Conservation (phyloP, 2,888 invertebrate genomes). For the Mesoligia furuncula region DNA sequence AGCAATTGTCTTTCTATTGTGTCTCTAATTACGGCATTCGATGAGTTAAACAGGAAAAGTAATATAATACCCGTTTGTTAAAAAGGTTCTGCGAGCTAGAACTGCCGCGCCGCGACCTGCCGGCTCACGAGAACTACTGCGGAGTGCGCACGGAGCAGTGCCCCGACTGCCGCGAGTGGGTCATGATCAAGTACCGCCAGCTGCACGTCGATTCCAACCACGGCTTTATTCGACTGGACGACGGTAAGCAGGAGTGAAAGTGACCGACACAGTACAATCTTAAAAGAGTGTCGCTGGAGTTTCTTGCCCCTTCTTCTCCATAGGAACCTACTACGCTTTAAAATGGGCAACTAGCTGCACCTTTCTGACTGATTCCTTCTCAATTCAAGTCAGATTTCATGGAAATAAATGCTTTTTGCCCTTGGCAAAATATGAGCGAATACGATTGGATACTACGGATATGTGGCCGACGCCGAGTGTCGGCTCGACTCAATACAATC, state of each 20-base stretch:
- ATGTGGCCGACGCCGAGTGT: too few relatives aligned
- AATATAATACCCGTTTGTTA: not conserved
- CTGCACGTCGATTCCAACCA: conserved; percentile 92
- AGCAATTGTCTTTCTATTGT: too few relatives aligned
- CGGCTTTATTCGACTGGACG: conserved; percentile 91
- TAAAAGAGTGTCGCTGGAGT: not conserved
- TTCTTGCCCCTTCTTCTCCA: not conserved
- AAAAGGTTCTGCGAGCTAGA: conserved; percentile 91
- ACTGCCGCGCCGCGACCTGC: conserved; percentile 90
- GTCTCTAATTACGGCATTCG: too few relatives aligned
- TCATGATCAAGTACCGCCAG: conserved; percentile 93
- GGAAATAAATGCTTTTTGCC: too few relatives aligned
- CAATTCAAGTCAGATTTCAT: not conserved
- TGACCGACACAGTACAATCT: not conserved
- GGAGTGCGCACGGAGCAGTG: conserved; percentile 93
- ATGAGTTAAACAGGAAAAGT: too few relatives aligned
- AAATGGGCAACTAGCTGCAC: too few relatives aligned
- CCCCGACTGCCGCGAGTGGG: conserved; percentile 92
- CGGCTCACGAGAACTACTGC: conserved; percentile 92
- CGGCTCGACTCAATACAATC: too few relatives aligned
- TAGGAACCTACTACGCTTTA: not conserved
- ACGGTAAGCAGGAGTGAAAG: conserved; percentile 82
- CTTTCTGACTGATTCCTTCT: not conserved
- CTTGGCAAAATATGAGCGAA: too few relatives aligned
- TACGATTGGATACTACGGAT: too few relatives aligned